Evolutionary conservation across 2,797 vertebrate genomes (phyloP).

Genomic region (Semotilus atromaculatus): DNA sequence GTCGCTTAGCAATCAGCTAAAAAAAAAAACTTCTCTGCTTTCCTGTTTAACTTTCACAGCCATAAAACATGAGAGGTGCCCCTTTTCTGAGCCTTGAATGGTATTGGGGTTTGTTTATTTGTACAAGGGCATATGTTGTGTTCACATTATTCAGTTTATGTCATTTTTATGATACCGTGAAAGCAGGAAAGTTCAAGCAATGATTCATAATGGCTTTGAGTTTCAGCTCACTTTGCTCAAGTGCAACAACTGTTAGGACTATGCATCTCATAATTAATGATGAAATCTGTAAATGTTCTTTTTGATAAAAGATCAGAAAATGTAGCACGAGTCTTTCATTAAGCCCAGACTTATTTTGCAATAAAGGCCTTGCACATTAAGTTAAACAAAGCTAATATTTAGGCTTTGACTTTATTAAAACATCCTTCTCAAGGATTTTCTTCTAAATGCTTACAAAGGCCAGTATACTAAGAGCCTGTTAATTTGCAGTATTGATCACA

Average conservation of each 20-base stretch:
- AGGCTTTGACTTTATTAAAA: conserved; percentile 9
- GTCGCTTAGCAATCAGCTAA: conserved; percentile 38
- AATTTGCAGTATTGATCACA: neutral
- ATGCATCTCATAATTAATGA: conserved; percentile 46
- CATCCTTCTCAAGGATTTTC: conserved; percentile 1
- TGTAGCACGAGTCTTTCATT: neutral
- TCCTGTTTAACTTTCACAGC: conserved; percentile 60
- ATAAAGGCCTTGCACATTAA: neutral
- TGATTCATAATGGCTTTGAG: neutral
- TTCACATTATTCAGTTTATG: neutral
- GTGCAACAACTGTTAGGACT: neutral
- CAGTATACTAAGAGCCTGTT: neutral
- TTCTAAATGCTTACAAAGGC: neutral
- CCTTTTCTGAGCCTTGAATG: conserved; percentile 30
- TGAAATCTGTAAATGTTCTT: neutral
- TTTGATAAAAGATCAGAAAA: neutral
- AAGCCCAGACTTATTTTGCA: neutral
- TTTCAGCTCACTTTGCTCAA: neutral
- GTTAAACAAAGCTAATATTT: neutral
- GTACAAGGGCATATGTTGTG: conserved; percentile 48
- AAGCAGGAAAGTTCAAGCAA: neutral
- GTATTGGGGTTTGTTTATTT: conserved; percentile 64
- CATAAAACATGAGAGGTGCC: conserved; percentile 55
- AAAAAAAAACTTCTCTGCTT: conserved; percentile 35
- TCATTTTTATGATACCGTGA: conserved; percentile 50